Percentiles rank a stretch among this genome's conserved stretches.
Conservation (phyloP, 2,888 invertebrate species). For the Stenodera caucasica region DNA sequence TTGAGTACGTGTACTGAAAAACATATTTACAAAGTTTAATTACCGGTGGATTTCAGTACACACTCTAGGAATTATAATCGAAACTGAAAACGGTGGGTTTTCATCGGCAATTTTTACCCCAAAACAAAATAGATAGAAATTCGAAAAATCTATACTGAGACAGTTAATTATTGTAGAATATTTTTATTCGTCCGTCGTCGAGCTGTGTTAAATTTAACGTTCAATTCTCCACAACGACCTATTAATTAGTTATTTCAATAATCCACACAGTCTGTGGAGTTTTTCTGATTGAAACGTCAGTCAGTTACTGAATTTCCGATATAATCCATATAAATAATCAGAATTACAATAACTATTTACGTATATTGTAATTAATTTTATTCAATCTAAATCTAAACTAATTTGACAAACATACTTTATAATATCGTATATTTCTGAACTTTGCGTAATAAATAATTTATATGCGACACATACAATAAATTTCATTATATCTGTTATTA, state of each 20-base stretch:
- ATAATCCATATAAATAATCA: slow-evolving; percentile 27
- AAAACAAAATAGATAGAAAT: too few relatives aligned
- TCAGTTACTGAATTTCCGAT: slow-evolving; percentile 31
- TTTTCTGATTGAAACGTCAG: slow-evolving; percentile 37
- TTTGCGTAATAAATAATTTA: slow-evolving; percentile 23
- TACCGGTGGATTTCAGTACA: slow-evolving; percentile 21
- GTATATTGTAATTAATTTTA: slow-evolving; percentile 20
- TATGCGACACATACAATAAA: slow-evolving; percentile 18
- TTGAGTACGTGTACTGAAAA: slow-evolving; percentile 23
- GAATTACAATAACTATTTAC: slow-evolving; percentile 26
- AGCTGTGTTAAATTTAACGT: slow-evolving; percentile 30
- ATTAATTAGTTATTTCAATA: slow-evolving; percentile 37
- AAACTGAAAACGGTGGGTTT: not conserved
- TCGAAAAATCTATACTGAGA: too few relatives aligned
- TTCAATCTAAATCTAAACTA: slow-evolving; percentile 24
- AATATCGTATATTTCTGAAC: slow-evolving; percentile 15
- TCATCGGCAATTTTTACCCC: too few relatives aligned
- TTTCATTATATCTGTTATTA: slow-evolving; percentile 16
- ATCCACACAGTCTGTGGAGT: slow-evolving; percentile 31
- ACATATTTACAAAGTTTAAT: slow-evolving; percentile 27
- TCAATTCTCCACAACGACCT: slow-evolving; percentile 31
- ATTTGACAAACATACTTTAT: slow-evolving; percentile 27
- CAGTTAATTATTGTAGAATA: too few relatives aligned
- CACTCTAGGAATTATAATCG: slow-evolving; percentile 3
- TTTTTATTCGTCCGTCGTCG: too few relatives aligned